Percentiles rank a stretch among this genome's conserved stretches.
Conservation (phyloP, 2,113 vertebrate species). For the Cariama cristata region DNA sequence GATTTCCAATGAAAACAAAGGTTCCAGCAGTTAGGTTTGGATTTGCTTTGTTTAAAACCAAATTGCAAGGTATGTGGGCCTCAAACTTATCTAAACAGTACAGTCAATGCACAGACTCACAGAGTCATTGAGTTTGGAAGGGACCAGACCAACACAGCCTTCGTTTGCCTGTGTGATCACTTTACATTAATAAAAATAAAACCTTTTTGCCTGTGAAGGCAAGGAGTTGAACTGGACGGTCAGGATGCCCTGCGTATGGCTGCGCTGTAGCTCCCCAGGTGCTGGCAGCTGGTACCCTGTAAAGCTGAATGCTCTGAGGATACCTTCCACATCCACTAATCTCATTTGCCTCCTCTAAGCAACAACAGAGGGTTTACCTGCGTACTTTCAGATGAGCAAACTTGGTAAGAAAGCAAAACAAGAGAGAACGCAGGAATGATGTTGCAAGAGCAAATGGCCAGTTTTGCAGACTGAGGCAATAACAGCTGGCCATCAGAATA, state of each 20-base stretch:
- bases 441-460: neutral
- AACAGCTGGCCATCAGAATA: neutral
- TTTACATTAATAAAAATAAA: neutral
- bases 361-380: neutral
- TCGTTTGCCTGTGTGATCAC: neutral
- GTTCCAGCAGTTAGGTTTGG: neutral
- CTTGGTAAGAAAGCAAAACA: neutral
- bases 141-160: neutral
- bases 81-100: constrained; percentile 31
- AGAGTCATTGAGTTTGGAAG: neutral
- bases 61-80: neutral
- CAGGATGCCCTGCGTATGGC: neutral
- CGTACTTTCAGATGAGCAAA: neutral
- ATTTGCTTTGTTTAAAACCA: constrained; percentile 42
- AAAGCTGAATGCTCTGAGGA: neutral
- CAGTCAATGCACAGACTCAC: neutral
- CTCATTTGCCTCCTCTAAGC: neutral
- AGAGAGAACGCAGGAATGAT: neutral
- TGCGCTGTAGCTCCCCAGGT: neutral
- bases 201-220: neutral
- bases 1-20: constrained; percentile 46
- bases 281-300: neutral
- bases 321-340: neutral
- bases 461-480: neutral
- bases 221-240: neutral